Evolutionary conservation across 1,140 invertebrate genomes (phyloP), one percentile per base, ranked within the genome.

Genomic region (Conus betulinus): DNA sequence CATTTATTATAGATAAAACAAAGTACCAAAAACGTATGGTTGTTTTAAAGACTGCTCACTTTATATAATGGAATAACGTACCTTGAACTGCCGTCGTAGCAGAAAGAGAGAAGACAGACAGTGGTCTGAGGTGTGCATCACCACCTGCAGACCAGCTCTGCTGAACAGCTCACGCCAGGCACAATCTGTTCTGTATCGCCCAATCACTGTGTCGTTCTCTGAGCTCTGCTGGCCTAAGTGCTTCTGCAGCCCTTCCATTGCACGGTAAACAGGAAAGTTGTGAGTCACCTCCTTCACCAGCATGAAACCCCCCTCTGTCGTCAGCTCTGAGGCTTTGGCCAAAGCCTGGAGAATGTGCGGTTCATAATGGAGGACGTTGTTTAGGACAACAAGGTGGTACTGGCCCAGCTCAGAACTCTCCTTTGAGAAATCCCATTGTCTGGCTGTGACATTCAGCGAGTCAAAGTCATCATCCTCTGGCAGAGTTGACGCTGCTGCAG

Each of bases 291-390:
- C 97, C 93, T 98, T 97, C 11, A 98, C 94, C 71, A 99, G 95
- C 3, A 98, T 89, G 93, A 98, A 97, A 25, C 98, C 98, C 78
- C 96, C 96, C 0, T 96, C 93, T 90, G 96, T 97, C 4, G 98
- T 93, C 52, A 97, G 96, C n/a, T 94, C 95, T 5, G 95, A 94
- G 71, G 98, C 87, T 39, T 93, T 93, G 82, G 92, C 76, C 10
- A 96, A 89, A 25, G 93, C 92, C 39, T 91, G 87, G 13, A 87
- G 85, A 52, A 96, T 92, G 87, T 96, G 92, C 55, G 91, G 67
- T 74, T 96, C 94, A 74, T 91, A 93, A 90, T 92, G 94, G 27
- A 96, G 92, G 67, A 94, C 85, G 89, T 95, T 94, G 81, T 93
- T 93, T 17, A 92, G 91, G 51, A 96, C 89, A 20, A 95, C 89